These are phyloP conservation scores for Polypedilum vanderplanki DNA, from an alignment of 1,140 invertebrate species.

Conservation along the genomic window DNA sequence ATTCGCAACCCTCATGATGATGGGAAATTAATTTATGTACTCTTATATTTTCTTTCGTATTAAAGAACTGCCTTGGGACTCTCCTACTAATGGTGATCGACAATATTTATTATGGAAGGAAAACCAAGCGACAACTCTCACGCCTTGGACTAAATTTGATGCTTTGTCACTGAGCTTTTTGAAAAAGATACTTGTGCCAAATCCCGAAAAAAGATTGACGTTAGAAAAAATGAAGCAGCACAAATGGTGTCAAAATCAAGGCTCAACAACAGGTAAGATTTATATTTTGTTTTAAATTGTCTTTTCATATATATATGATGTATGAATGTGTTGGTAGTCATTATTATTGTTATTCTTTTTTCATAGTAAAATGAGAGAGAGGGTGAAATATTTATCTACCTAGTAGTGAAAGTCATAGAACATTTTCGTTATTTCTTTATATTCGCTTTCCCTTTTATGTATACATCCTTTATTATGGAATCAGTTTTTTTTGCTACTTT, in stretches of 20 bases:
- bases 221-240: conserved; percentile 66
- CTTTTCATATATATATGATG: too few species aligned
- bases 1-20: background rate
- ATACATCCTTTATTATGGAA: too few species aligned
- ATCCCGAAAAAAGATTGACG: conserved; percentile 55
- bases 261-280: conserved; percentile 45
- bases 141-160: conserved; percentile 79
- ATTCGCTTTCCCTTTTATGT: too few species aligned
- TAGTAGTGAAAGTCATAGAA: too few species aligned
- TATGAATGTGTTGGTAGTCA: too few species aligned
- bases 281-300: too few species aligned
- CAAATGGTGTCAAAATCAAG: conserved; percentile 67
- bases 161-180: conserved; percentile 65
- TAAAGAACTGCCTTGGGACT: conserved; percentile 89
- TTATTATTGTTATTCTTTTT: too few species aligned
- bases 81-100: conserved; percentile 58
- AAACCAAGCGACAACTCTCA: conserved; percentile 52
- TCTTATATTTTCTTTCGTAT: conserved; percentile 31
- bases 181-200: conserved; percentile 62
- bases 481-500: too few species aligned
- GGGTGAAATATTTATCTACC: too few species aligned
- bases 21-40: background rate
- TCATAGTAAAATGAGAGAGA: too few species aligned
- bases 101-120: conserved; percentile 74
- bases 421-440: too few species aligned